Evolutionary conservation across 1,140 invertebrate genomes (phyloP).

Genomic region (Neuroterus valhalla): DNA sequence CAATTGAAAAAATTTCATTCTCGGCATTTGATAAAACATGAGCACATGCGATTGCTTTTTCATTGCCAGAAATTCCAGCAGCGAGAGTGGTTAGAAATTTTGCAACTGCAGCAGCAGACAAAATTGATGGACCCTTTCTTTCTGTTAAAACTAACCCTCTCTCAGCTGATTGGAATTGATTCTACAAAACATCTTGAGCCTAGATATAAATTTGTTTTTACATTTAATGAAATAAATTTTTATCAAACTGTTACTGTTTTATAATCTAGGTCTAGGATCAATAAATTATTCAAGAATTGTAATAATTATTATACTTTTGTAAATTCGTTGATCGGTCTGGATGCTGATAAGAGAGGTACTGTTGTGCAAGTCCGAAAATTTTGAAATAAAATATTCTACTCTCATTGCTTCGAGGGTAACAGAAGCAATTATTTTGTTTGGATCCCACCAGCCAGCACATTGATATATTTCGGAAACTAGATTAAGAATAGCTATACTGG

Average conservation of each 20-base stretch:
- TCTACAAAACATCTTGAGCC: conserved; percentile 54
- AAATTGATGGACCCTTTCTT: conserved; percentile 49
- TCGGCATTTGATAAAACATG: conserved; percentile 60
- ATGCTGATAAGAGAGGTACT: conserved; percentile 62
- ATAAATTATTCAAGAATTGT: background rate
- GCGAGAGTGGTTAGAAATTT: conserved; percentile 61
- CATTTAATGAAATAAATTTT: conserved; percentile 30
- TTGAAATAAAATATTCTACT: conserved; percentile 57
- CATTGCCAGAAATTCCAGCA: conserved; percentile 51
- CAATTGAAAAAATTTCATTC: conserved; percentile 53
- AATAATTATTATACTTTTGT: conserved; percentile 45
- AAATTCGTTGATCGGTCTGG: conserved; percentile 56
- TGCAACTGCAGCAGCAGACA: conserved; percentile 55
- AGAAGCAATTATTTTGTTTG: conserved; percentile 64
- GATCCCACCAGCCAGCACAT: conserved; percentile 53
- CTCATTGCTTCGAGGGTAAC: conserved; percentile 57
- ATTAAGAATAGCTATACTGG: conserved; percentile 65
- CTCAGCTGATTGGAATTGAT: conserved; percentile 53
- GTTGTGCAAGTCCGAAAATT: conserved; percentile 57
- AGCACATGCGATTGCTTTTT: conserved; percentile 52
- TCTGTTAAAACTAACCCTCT: conserved; percentile 38
- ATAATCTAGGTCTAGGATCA: conserved; percentile 39
- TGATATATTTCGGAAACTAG: conserved; percentile 64
- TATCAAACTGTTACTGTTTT: conserved; percentile 30
- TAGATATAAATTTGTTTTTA: conserved; percentile 37